A percentile compares a stretch with the other conserved stretches of the same genome.
phyloP scores from a whole-genome alignment of 23 tunicate genomes.

The Oikopleura dioica region DNA sequence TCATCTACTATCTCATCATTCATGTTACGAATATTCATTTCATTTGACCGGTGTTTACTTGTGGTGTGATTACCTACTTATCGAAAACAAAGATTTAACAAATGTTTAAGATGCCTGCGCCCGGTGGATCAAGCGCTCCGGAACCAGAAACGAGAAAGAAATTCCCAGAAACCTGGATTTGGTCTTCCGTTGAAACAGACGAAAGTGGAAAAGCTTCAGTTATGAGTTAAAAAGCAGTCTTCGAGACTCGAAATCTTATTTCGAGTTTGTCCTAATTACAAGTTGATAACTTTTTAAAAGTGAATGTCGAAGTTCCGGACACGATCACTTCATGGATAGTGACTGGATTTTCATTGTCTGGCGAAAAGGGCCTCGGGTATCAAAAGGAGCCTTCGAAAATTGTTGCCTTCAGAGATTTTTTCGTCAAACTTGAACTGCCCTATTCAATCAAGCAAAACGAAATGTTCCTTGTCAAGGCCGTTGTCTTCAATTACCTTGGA shows the following conservation, averaged over 20 bases:
- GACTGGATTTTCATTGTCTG: neutral
- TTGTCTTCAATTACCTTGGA: neutral
- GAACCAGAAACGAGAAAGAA: neutral
- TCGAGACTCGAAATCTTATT: too few species aligned
- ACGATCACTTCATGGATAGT: conserved; percentile 12
- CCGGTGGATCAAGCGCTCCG: neutral
- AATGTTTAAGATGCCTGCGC: too few species aligned
- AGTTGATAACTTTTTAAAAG: too few species aligned
- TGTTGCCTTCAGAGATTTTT: neutral
- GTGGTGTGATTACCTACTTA: too few species aligned
- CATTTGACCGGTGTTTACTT: too few species aligned
- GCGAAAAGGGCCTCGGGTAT: neutral
- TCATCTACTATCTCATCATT: too few species aligned
- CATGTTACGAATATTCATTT: too few species aligned
- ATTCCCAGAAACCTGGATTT: conserved; percentile 10
- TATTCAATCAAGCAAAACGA: conserved; percentile 7
- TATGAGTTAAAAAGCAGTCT: too few species aligned
- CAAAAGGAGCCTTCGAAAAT: neutral
- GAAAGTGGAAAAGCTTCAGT: neutral
- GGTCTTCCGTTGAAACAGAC: neutral
- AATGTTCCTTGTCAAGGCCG: neutral
- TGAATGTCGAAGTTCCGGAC: neutral
- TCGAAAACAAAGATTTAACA: too few species aligned
- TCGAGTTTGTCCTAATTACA: too few species aligned
- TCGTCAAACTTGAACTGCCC: conserved; percentile 7